Evolutionary conservation across 2,888 invertebrate species (phyloP).

Genomic region (Leucoptera coffeella): DNA sequence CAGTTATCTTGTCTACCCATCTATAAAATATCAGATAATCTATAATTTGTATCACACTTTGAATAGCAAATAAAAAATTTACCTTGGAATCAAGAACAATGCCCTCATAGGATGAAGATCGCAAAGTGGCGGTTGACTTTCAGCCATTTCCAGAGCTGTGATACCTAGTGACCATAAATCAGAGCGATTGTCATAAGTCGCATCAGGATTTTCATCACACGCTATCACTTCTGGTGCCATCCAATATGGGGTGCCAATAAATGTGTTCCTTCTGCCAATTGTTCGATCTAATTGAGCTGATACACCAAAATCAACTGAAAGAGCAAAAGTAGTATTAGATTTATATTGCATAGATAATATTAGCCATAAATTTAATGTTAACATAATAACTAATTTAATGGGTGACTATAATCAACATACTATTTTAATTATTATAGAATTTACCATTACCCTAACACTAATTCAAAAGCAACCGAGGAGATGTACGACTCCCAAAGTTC

Average conservation of each 20-base stretch:
- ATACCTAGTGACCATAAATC: constrained; percentile 92
- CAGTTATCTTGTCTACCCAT: too few species aligned
- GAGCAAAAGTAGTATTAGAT: too few species aligned
- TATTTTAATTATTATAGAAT: too few species aligned
- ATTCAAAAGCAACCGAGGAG: too few species aligned
- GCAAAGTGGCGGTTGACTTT: constrained; percentile 97
- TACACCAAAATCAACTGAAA: constrained; percentile 95
- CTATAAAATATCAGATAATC: too few species aligned
- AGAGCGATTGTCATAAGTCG: constrained; percentile 97
- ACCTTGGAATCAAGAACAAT: constrained; percentile 90
- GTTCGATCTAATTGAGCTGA: constrained; percentile 98
- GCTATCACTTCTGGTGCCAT: constrained; percentile 99
- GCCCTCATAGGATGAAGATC: constrained; percentile 99
- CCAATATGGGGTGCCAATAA: constrained; percentile 97
- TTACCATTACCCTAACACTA: too few species aligned
- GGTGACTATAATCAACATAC: too few species aligned
- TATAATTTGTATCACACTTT: too few species aligned
- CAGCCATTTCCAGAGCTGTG: constrained; percentile 99
- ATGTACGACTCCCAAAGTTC: too few species aligned
- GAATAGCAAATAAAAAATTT: constrained; percentile 2
- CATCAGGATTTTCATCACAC: constrained; percentile 99
- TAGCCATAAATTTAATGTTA: too few species aligned
- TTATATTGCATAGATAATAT: too few species aligned
- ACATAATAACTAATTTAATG: too few species aligned
- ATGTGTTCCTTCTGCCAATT: constrained; percentile 96